Percentiles rank a stretch among this genome's conserved stretches.
Evolutionary conservation across 2,797 vertebrate genomes (phyloP).

Genomic region (Decapterus maruadsi): DNA sequence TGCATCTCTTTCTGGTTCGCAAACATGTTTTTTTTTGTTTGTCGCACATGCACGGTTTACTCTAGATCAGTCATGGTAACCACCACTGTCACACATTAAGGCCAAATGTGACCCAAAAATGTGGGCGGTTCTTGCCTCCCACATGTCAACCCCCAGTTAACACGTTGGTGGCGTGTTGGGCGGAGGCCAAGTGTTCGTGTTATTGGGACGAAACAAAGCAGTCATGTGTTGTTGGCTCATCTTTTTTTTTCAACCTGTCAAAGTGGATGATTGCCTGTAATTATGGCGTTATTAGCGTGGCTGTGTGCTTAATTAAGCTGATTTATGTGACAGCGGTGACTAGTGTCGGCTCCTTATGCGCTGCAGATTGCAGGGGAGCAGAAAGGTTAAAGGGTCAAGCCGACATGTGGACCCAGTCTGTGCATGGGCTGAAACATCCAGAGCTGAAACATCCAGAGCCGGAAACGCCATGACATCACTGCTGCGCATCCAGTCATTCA

Average conservation of each 20-base stretch:
- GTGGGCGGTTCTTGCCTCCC: constrained; percentile 27
- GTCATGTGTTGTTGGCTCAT: background rate
- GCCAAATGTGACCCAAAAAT: constrained; percentile 39
- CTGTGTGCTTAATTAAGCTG: constrained; percentile 26
- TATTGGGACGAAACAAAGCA: background rate
- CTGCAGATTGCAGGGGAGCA: constrained; percentile 13
- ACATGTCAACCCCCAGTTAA: constrained; percentile 42
- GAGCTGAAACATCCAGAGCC: no score
- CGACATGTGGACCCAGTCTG: constrained; percentile 43
- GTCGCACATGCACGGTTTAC: constrained; percentile 21
- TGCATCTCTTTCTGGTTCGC: background rate
- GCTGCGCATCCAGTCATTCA: constrained; percentile 25
- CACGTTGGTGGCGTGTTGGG: background rate
- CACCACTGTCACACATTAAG: constrained; percentile 42
- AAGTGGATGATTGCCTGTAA: background rate
- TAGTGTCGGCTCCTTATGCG: constrained; percentile 11
- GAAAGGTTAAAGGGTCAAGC: constrained; percentile 51
- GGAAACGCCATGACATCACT: constrained; percentile 21
- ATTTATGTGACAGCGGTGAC: constrained; percentile 36
- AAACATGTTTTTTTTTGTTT: constrained; percentile 11
- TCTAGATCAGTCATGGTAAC: constrained; percentile 21
- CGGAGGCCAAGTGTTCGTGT: background rate
- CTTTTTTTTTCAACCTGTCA: background rate
- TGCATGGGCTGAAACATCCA: constrained; percentile 8
- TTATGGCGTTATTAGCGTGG: constrained; percentile 11